These are phyloP conservation scores for Eubasilissa regina DNA, from an alignment of 1,140 invertebrate species.

Conservation along the genomic window DNA sequence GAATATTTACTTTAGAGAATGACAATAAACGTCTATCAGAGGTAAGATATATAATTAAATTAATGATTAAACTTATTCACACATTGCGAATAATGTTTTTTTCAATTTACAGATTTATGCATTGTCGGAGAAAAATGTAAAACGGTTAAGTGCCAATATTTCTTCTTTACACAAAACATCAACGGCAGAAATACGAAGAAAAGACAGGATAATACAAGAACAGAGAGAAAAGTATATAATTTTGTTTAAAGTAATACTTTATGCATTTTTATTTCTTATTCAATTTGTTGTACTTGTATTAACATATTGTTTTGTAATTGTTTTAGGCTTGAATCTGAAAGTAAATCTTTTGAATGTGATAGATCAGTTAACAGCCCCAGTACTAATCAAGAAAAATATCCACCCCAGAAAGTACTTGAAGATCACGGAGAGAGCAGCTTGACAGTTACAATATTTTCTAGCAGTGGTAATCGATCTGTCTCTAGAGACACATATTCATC, in stretches of 20 bases:
- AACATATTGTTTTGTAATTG: background rate
- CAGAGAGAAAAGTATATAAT: slow-evolving; percentile 15
- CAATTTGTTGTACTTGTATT: no score
- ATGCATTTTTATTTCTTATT: no score
- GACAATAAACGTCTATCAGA: slow-evolving; percentile 4
- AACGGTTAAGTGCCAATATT: slow-evolving; percentile 28
- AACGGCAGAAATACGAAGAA: slow-evolving; percentile 28
- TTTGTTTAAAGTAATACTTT: no score
- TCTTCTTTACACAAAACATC: slow-evolving; percentile 41
- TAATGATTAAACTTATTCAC: background rate
- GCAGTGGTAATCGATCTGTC: no score
- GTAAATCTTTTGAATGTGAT: background rate
- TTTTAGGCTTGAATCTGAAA: background rate
- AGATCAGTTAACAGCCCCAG: background rate
- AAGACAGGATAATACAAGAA: slow-evolving; percentile 31
- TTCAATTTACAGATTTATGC: slow-evolving; percentile 25
- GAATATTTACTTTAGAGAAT: slow-evolving; percentile 3
- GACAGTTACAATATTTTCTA: no score
- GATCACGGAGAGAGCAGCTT: no score
- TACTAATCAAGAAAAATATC: no score
- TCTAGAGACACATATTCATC: no score
- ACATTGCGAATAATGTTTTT: background rate
- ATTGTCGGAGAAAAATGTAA: slow-evolving; percentile 1
- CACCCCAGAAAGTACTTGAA: no score
- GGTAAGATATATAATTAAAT: background rate